Base-by-base conservation (phyloP, 2,888 invertebrate species). In the Oegoconia quadripuncta region DNA sequence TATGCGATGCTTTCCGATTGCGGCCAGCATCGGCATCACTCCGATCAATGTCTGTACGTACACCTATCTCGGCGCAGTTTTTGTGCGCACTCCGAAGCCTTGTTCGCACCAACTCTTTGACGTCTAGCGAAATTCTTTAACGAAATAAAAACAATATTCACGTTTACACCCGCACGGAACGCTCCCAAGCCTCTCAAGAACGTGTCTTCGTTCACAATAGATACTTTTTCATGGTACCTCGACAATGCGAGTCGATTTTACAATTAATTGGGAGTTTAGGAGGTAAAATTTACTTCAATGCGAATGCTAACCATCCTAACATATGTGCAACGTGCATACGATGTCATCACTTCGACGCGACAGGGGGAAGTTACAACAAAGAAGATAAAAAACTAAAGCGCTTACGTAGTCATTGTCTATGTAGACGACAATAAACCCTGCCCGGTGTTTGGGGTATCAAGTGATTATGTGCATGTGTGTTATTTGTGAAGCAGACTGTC, bases 341-440 rank as follows among this genome's bases (percentile, higher is more conserved):
- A 50, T 56, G 58, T 68, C 63, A 53, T 65, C 64, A 59, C 55
- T 53, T 64, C 57, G 46, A 56, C 9, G 25, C 25, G 23, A 48
- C 52, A 59, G 64, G 71, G 77, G 73, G 64, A 56, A 58, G 53
- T 52, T 48, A 44, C 50, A 50, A 74, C 70, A 80, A 78, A 75
- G 67, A 63, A 68, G 63, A 75, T 68, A 78, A 82, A 79, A 73
- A 84, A 75, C 61, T 81, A 82, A 84, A 81, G 75, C 78, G 82
- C 80, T 86, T 83, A 80, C 59, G 61, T 58, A 64, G 53, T 64
- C 66, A 78, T 80, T 83, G 78, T 81, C 69, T 72, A 64, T 66
- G 67, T 55, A 60, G 49, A 61, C 59, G 60, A 71, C 68, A 65
- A 62, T 64, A 59, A 66, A 58, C 22, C 11, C 5, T 15, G 14